These are phyloP conservation scores for Sus scrofa DNA, from an alignment of 2,113 vertebrate genomes.

Conservation along the genomic window DNA sequence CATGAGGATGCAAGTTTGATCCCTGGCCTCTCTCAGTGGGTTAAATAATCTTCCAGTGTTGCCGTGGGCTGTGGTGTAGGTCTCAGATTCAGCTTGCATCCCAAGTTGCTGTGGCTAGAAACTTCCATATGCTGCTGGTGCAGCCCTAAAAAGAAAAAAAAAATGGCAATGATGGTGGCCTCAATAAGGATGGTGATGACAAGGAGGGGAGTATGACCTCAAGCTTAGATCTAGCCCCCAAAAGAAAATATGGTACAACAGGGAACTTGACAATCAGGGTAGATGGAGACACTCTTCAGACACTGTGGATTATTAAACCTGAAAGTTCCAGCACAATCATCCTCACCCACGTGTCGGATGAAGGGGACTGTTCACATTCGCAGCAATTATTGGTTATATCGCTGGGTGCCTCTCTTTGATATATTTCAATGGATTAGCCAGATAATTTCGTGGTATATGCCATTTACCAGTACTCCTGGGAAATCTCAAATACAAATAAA, in stretches of 20 bases:
- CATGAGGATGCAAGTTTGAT: too few species aligned
- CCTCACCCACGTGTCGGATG: neutral
- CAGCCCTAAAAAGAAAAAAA: too few species aligned
- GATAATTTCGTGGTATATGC: neutral
- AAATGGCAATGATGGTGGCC: neutral
- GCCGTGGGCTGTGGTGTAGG: too few species aligned
- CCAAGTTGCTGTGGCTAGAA: too few species aligned
- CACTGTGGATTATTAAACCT: neutral
- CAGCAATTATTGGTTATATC: neutral
- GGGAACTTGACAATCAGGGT: neutral
- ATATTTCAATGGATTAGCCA: neutral
- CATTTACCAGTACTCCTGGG: neutral
- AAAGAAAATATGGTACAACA: neutral
- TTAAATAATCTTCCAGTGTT: too few species aligned
- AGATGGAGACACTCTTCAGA: neutral
- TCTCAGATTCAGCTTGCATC: too few species aligned
- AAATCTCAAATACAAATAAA: constrained; percentile 16
- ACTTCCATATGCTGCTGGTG: too few species aligned
- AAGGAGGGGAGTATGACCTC: neutral
- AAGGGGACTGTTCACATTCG: neutral
- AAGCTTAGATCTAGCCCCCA: neutral
- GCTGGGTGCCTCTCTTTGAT: neutral
- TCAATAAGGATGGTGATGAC: neutral
- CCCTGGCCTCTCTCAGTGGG: too few species aligned
- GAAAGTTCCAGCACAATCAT: neutral